Evolutionary conservation across 2,888 invertebrate genomes (phyloP), one percentile per base, ranked within the genome.

Genomic region (Drosophila robusta): DNA sequence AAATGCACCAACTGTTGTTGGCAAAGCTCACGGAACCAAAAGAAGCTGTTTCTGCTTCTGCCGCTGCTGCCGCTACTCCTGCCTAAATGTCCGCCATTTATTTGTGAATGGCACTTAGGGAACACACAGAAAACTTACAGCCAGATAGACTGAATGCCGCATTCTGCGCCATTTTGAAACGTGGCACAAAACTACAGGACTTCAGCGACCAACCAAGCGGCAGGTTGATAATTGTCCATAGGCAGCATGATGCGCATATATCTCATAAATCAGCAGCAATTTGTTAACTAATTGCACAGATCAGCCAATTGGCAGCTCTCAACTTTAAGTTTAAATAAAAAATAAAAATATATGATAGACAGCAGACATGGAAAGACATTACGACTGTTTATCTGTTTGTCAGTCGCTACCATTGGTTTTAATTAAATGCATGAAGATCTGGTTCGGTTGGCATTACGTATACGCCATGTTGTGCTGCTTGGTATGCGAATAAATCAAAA

Each of bases 11-110:
- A 78, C 79, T 67, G 83, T 78, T 81, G 77, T 67, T 71, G 77
- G 69, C 60, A 68, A 57, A 49, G 61, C 69, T 57, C 46, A 67
- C 62, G 69, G 46, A 73, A 69, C 61, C 51, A 41, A 58, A 64
- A 63, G 56, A 16, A 60, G 41, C 55, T 61, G 42, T 41, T 47
- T 18, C 46, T 45, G 32, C 52, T 46, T 14, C 32, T 32, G 47
- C 52, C 24, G 32, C 22, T 44, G 12, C 41, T 52, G 65, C 50
- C 41, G 61, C 64, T 68, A 29, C 61, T 61, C 58, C 62, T 66
- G 69, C 76, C 75, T 84, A 86, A 89, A 89, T 86, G 79, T 75
- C 75, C 75, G 79, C 78, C 89, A 87, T 89, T 89, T 89, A 87
- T 81, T 85, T 81, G 83, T 87, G 83, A 87, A 87, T 80, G 85